Conservation (phyloP, 2,888 invertebrate genomes). For the Drosophila stalkeri region DNA sequence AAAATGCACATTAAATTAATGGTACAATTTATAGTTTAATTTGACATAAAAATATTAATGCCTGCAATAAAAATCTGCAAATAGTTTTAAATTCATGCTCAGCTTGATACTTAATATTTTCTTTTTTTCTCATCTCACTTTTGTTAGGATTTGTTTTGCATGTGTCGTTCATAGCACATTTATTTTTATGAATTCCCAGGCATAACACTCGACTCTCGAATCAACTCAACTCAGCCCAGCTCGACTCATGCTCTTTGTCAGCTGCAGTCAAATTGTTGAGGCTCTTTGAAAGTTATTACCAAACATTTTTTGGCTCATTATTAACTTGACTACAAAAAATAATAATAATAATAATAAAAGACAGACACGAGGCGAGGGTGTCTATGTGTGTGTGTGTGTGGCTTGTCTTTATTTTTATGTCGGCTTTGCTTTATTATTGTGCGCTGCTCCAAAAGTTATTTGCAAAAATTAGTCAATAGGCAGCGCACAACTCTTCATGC, state of each 20-base stretch:
- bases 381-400: conserved; percentile 16
- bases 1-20: no score
- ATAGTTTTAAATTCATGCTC: no score
- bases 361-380: conserved; percentile 12
- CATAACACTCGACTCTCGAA: not conserved
- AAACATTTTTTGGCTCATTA: conserved; percentile 71
- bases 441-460: conserved; percentile 69
- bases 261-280: conserved; percentile 47
- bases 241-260: conserved; percentile 34
- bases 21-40: no score
- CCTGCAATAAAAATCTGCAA: no score
- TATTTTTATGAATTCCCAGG: conserved; percentile 19
- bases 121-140: not conserved
- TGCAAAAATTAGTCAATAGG: conserved; percentile 79
- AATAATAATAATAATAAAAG: conserved; percentile 6
- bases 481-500: conserved; percentile 25
- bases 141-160: conserved; percentile 7
- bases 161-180: conserved; percentile 13
- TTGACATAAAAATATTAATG: no score
- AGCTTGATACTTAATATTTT: no score
- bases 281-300: conserved; percentile 67
- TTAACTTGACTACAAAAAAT: conserved; percentile 44
- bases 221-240: not conserved
- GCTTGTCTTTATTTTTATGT: conserved; percentile 51
- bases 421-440: conserved; percentile 61